Percentiles rank a stretch among this genome's conserved stretches.
Conservation (phyloP, 2,113 vertebrate species). For the Propithecus coquereli region DNA sequence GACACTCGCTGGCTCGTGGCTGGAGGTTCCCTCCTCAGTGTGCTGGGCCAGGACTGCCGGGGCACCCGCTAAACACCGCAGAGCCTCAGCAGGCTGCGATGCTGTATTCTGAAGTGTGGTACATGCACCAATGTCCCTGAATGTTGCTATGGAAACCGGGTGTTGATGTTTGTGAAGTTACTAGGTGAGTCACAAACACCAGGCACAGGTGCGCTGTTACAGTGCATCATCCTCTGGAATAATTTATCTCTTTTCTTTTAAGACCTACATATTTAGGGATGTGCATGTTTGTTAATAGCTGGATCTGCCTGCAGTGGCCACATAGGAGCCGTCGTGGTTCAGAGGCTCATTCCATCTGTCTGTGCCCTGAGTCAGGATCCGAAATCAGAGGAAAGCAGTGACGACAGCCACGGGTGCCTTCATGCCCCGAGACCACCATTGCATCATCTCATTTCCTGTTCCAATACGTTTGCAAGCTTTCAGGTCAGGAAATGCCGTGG, state of each 20-base stretch:
- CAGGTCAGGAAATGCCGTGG: background rate
- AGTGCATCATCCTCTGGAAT: rapidly evolving
- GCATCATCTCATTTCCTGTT: rapidly evolving
- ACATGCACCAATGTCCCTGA: rapidly evolving
- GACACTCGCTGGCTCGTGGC: rapidly evolving
- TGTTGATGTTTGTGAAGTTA: rapidly evolving
- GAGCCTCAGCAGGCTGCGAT: rapidly evolving
- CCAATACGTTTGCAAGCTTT: background rate
- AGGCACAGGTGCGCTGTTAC: background rate
- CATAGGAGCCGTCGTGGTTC: rapidly evolving
- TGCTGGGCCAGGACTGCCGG: too few relatives aligned
- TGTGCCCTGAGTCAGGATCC: rapidly evolving
- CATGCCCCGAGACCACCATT: rapidly evolving
- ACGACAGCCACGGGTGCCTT: rapidly evolving
- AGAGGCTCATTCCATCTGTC: rapidly evolving
- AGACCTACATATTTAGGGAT: rapidly evolving
- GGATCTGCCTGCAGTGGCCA: background rate
- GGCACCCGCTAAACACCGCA: background rate
- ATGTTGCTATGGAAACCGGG: rapidly evolving
- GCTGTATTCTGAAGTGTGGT: background rate
- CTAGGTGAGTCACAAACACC: rapidly evolving
- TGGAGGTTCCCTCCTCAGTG: rapidly evolving
- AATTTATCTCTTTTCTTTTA: background rate
- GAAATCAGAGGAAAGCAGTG: rapidly evolving
- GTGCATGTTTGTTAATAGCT: rapidly evolving